These are phyloP conservation scores for Erebia palarica DNA, from an alignment of 2,888 invertebrate species.

Conservation along the genomic window DNA sequence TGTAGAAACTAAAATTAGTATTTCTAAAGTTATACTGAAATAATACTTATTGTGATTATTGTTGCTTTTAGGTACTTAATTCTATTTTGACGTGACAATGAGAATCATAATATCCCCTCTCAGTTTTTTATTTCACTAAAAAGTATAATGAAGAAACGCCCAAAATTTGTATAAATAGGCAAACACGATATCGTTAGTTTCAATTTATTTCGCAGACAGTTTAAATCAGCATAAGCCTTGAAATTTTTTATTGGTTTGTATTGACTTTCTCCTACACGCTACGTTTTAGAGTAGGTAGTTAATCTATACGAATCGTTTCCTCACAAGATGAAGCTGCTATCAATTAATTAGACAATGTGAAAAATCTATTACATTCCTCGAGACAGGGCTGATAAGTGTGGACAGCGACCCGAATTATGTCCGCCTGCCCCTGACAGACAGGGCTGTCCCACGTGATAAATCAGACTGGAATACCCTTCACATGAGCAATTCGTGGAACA, in stretches of 20 bases:
- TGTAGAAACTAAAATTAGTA: background rate
- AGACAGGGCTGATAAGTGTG: slow-evolving; percentile 39
- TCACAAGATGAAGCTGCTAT: slow-evolving; percentile 14
- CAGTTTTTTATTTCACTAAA: too few relatives aligned
- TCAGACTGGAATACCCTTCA: slow-evolving; percentile 40
- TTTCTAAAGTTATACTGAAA: background rate
- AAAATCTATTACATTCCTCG: slow-evolving; percentile 37
- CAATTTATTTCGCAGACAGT: too few relatives aligned
- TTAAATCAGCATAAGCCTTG: too few relatives aligned
- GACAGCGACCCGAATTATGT: slow-evolving; percentile 42
- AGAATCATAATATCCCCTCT: too few relatives aligned
- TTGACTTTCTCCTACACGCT: too few relatives aligned
- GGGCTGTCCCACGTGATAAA: slow-evolving; percentile 43
- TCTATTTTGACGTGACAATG: too few relatives aligned
- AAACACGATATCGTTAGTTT: too few relatives aligned
- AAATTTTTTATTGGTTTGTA: too few relatives aligned
- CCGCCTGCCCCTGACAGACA: slow-evolving; percentile 37
- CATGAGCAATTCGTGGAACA: slow-evolving; percentile 38
- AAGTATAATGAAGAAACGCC: too few relatives aligned
- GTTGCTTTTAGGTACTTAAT: too few relatives aligned
- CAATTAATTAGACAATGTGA: slow-evolving; percentile 37
- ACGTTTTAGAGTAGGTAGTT: background rate
- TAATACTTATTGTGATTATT: too few relatives aligned
- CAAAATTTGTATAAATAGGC: too few relatives aligned
- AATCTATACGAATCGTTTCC: slow-evolving; percentile 5